Conservation (phyloP, 1,140 invertebrate species). For the Micrasema longulum region DNA sequence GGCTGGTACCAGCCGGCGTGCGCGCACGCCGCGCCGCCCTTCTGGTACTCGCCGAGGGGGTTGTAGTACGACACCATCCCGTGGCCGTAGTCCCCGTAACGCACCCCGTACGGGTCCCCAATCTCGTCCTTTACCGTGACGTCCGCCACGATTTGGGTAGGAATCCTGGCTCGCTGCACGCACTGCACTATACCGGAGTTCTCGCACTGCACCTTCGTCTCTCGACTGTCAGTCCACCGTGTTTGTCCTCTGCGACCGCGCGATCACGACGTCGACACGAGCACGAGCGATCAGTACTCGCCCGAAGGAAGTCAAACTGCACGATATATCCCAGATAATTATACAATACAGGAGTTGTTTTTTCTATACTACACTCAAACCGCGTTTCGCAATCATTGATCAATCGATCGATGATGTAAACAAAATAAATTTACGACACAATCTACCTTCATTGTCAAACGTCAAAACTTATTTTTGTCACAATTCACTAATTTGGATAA, state of each 20-base stretch:
- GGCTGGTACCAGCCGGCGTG: slow-evolving; percentile 62
- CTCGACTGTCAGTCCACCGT: too few relatives aligned
- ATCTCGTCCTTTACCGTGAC: slow-evolving; percentile 21
- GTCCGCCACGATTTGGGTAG: slow-evolving; percentile 18
- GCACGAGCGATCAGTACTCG: too few relatives aligned
- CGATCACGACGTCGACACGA: too few relatives aligned
- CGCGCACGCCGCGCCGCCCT: slow-evolving; percentile 64
- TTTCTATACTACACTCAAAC: too few relatives aligned
- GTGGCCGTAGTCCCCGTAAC: slow-evolving; percentile 20
- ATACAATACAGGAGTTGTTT: too few relatives aligned
- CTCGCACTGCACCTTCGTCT: too few relatives aligned
- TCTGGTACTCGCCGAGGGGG: slow-evolving; percentile 70
- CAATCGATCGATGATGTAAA: background rate
- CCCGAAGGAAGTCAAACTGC: too few relatives aligned
- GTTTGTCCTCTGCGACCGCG: too few relatives aligned
- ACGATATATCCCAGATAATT: too few relatives aligned
- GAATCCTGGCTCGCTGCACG: slow-evolving; percentile 4
- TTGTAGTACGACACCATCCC: slow-evolving; percentile 72
- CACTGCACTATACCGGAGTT: too few relatives aligned
- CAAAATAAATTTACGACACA: background rate
- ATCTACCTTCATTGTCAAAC: slow-evolving; percentile 11
- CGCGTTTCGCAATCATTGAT: too few relatives aligned
- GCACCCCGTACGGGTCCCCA: slow-evolving; percentile 15
- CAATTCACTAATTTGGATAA: background rate
- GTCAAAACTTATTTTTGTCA: slow-evolving; percentile 2